Evolutionary conservation across 2,888 invertebrate species (phyloP).

Genomic region (Rutpela maculata): DNA sequence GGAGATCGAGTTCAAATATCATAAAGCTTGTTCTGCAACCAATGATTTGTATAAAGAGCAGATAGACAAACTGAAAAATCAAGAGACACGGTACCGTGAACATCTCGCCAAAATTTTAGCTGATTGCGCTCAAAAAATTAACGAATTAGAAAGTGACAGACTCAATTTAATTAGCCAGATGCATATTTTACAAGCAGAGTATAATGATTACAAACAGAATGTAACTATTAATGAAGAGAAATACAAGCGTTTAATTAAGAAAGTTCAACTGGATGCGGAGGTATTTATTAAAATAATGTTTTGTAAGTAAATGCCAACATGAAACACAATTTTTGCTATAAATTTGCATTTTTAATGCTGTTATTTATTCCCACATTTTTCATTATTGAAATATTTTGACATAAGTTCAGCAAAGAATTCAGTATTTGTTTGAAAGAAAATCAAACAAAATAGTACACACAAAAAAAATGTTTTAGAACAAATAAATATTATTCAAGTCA

Average conservation of each 20-base stretch:
- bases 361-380: too few relatives aligned
- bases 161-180: constrained; percentile 52
- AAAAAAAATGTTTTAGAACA: too few relatives aligned
- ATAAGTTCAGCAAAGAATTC: too few relatives aligned
- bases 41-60: constrained; percentile 58
- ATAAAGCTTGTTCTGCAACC: constrained; percentile 55
- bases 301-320: background rate
- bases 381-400: too few relatives aligned
- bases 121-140: constrained; percentile 62
- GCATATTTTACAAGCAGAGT: constrained; percentile 52
- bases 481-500: too few relatives aligned
- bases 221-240: constrained; percentile 47
- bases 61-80: constrained; percentile 59
- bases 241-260: constrained; percentile 50
- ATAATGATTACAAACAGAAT: constrained; percentile 50
- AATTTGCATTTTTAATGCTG: background rate
- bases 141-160: constrained; percentile 60
- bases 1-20: constrained; percentile 64
- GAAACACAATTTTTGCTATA: background rate
- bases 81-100: constrained; percentile 62
- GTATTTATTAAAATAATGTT: constrained; percentile 46
- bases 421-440: background rate
- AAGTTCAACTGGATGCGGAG: constrained; percentile 52
- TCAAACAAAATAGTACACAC: too few relatives aligned
- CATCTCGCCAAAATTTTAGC: constrained; percentile 60